These are phyloP conservation scores for Brenthis ino DNA, from an alignment of 2,888 invertebrate genomes.

Conservation along the genomic window DNA sequence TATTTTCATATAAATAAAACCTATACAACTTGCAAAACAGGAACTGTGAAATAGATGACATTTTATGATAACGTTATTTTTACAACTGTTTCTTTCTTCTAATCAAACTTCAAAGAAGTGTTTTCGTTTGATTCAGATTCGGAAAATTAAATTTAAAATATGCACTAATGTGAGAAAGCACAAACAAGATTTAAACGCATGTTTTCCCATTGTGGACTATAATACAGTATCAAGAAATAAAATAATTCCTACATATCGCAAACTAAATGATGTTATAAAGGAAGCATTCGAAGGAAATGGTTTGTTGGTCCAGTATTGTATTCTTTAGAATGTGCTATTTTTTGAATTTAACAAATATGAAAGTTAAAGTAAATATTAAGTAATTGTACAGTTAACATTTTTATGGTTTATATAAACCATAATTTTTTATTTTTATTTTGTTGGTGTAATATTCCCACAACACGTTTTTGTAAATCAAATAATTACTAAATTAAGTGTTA, in stretches of 20 bases:
- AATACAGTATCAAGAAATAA: slow-evolving; percentile 39
- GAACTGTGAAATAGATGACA: too few relatives aligned
- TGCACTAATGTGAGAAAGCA: slow-evolving; percentile 49
- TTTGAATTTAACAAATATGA: neutral
- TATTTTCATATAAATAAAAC: too few relatives aligned
- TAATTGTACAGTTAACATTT: too few relatives aligned
- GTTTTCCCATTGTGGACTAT: slow-evolving; percentile 59
- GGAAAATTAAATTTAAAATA: slow-evolving; percentile 70
- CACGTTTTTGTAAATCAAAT: neutral
- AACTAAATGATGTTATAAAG: slow-evolving; percentile 57
- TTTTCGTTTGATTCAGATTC: slow-evolving; percentile 46
- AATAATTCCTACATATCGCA: slow-evolving; percentile 49
- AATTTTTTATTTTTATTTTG: too few relatives aligned
- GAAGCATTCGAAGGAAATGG: slow-evolving; percentile 53
- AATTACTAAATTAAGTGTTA: neutral
- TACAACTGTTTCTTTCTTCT: neutral
- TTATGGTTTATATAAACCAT: too few relatives aligned
- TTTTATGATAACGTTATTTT: too few relatives aligned
- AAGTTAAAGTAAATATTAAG: neutral
- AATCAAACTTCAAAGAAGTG: neutral
- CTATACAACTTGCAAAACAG: too few relatives aligned
- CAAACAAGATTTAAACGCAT: slow-evolving; percentile 50
- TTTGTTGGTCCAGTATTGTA: slow-evolving; percentile 36
- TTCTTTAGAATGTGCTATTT: neutral
- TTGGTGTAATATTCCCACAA: too few relatives aligned